Base-by-base conservation (phyloP, 2,888 invertebrate genomes). In the Cheilosia urbana region DNA sequence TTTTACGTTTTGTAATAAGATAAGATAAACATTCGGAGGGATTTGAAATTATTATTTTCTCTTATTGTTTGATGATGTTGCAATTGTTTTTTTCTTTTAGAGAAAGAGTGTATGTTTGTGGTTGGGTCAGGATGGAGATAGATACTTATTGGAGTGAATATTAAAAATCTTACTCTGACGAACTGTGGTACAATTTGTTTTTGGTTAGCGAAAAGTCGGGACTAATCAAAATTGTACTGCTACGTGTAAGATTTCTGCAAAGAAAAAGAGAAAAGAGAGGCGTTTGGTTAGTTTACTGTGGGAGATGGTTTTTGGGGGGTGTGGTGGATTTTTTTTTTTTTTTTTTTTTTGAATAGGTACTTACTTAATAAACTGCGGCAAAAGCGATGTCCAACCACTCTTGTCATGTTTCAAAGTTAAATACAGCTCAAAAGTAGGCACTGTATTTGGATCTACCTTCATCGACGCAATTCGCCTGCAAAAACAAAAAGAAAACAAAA, bases 281-380 rank as follows among this genome's bases (percentile, higher is more conserved):
- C 15, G 42, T 53, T 71, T 24, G 13, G 34, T 83, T 85, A 81
- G 72, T 77, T 53, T 24, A 37, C 5, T 6, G 37, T 55, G 11
- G 2, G 19, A 9, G 1, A 40, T 45, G 21, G 37, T 57, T 45
- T 62, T 30, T 21, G 27, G 24, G 30, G 2, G 4, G 42, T 3
- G 4, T 15, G 3, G 4, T 11, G 45, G 13, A n/a, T 19, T 27
- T 24, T 37, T 63, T 55, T 37, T 53, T 0, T 63, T 49, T 45
- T 17, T 15, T n/a, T 24, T 15, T n/a, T 24, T 0, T 37, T 45
- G 72, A 30, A 34, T 15, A 27, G 19, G 1, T 15, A 95, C 96
- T 96, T 93, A 97, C 97, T 97, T 97, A 93, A 98, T 94, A 93
- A 98, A 96, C 93, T 97, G 97, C 92, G 97, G 97, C 93, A 98